Evolutionary conservation across 2,113 vertebrate species (phyloP).

Genomic region (Steatornis caripensis): DNA sequence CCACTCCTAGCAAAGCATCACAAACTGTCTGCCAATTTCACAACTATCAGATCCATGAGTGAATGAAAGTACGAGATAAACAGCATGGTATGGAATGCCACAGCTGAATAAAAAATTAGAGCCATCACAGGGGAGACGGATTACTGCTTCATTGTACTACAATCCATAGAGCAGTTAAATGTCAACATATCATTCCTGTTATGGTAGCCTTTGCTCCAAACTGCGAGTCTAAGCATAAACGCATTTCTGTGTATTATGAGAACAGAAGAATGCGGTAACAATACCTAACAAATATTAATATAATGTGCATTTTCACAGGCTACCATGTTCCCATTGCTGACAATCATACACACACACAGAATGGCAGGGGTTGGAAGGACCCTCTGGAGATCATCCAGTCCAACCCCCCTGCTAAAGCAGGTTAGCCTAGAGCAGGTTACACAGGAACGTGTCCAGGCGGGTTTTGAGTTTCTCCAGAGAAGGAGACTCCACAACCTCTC

Average conservation of each 20-base stretch:
- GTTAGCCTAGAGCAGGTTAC: too few species aligned
- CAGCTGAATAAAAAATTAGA: conserved; percentile 65
- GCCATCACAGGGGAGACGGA: conserved; percentile 23
- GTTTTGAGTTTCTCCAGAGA: too few species aligned
- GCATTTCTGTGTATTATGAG: not conserved
- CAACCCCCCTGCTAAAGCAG: too few species aligned
- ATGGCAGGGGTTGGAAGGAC: too few species aligned
- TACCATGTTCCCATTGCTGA: not conserved
- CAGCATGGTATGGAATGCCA: conserved; percentile 47
- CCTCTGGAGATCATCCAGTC: too few species aligned
- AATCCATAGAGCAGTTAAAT: conserved; percentile 53
- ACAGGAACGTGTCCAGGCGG: too few species aligned
- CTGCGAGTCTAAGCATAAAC: not conserved
- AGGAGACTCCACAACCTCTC: too few species aligned
- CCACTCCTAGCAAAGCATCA: conserved; percentile 57
- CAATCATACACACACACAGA: too few species aligned
- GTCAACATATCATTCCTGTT: conserved; percentile 6
- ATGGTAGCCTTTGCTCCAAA: not conserved
- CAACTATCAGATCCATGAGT: conserved; percentile 41
- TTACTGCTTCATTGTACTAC: conserved; percentile 67
- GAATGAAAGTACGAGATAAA: conserved; percentile 60
- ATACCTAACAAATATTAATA: conserved; percentile 10
- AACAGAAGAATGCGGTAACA: not conserved
- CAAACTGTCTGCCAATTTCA: conserved; percentile 60
- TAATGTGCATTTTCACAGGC: not conserved